Evolutionary conservation across 2,888 invertebrate genomes (phyloP).

Genomic region (Limulus polyphemus): DNA sequence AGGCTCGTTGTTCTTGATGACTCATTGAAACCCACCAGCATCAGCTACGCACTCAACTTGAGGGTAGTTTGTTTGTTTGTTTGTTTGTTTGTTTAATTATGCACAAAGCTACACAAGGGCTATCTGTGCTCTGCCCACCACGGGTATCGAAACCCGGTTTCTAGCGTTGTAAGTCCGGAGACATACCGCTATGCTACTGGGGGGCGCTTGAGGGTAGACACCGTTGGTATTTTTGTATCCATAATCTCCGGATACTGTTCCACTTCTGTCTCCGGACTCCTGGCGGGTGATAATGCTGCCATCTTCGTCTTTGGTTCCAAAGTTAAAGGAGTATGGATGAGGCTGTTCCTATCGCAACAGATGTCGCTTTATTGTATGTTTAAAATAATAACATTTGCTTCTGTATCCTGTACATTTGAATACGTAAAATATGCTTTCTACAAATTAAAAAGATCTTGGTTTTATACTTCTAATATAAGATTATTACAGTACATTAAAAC

Average conservation of each 20-base stretch:
- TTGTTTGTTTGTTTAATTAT: too few species aligned
- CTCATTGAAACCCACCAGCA: slow-evolving; percentile 4
- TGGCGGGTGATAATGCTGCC: slow-evolving; percentile 17
- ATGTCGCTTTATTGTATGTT: too few species aligned
- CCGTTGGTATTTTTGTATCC: slow-evolving; percentile 22
- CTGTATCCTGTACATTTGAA: too few species aligned
- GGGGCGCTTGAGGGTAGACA: slow-evolving; percentile 18
- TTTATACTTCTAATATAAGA: too few species aligned
- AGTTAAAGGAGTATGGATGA: slow-evolving; percentile 21
- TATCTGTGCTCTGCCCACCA: too few species aligned
- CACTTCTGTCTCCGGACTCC: slow-evolving; percentile 18
- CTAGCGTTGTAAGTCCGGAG: slow-evolving; percentile 26
- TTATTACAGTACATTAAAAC: too few species aligned
- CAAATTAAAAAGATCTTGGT: too few species aligned
- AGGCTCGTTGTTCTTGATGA: slow-evolving; percentile 6
- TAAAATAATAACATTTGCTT: too few species aligned
- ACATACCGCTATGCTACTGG: slow-evolving; percentile 23
- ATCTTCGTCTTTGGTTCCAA: slow-evolving; percentile 18
- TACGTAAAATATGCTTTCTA: too few species aligned
- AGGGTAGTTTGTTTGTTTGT: too few species aligned
- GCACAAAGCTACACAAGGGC: too few species aligned
- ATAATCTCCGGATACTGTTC: slow-evolving; percentile 20
- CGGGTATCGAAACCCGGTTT: too few species aligned
- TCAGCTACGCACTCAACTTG: slow-evolving; percentile 9
- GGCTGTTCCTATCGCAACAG: slow-evolving; percentile 13